Evolutionary conservation across 2,797 vertebrate genomes (phyloP), one percentile per base, ranked within the genome.

Genomic region (Girardinus metallicus): DNA sequence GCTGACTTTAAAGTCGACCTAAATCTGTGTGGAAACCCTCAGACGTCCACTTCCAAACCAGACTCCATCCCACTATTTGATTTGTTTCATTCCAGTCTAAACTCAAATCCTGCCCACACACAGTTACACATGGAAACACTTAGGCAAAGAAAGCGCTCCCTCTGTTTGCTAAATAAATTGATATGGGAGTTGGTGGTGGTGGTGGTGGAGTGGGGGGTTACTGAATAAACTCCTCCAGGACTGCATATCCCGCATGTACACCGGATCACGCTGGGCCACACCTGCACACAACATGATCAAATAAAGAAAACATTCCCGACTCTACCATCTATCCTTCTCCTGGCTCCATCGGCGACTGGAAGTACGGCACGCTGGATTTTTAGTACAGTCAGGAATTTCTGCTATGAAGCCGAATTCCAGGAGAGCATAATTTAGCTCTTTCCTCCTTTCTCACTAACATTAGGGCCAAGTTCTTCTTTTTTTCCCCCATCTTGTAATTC

Each of bases 61-160:
- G 64, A 78, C 44, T 43, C 80, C 55, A 51, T 34, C 44, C 55
- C 53, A 29, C 36, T 72, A 71, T 89, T 92, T 78, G 83, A 71
- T 88, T 92, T 76, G 83, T 90, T 93, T 87, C 81, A 86, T 53
- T 89, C 84, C 88, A 90, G 86, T 79, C 72, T 47, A 83, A 91
- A 88, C 91, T 84, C 83, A 88, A 88, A 83, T 29, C 75, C 21
- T 86, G 94, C 89, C 94, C 95, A 95, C 94, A 93, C 94, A 85
- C 88, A 81, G 75, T 75, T 82, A 92, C 95, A 95, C 94, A 92
- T 95, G 95, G 95, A 78, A 95, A 87, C 88, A 86, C 85, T 95
- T 95, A 88, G 7, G 72, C 60, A 75, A 81, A 83, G 79, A 90
- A 87, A 87, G 78, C 74, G 79, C 77, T 85, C 80, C 53, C 75